Conservation (phyloP, 2,113 vertebrate species). For the Aphyosemion australe region DNA sequence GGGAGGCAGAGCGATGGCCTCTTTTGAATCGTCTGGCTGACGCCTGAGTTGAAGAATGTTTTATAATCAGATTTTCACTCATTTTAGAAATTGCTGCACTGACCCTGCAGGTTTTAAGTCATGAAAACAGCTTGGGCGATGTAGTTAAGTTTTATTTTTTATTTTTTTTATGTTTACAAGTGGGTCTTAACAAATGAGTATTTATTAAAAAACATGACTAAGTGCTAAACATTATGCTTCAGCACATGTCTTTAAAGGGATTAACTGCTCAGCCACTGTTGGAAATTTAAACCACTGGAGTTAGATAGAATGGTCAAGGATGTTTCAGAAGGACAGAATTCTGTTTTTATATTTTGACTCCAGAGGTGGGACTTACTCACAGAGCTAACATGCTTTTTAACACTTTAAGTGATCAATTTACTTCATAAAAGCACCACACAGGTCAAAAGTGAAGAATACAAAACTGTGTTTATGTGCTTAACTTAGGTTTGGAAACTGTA, state of each 20-base stretch:
- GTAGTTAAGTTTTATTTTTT: background rate
- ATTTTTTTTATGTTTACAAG: conserved; percentile 6
- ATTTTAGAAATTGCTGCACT: conserved; percentile 25
- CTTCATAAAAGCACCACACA: too few relatives aligned
- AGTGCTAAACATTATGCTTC: conserved; percentile 4
- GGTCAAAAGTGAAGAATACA: too few relatives aligned
- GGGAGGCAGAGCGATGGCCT: conserved; percentile 39
- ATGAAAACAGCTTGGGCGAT: background rate
- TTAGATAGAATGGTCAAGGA: conserved; percentile 54
- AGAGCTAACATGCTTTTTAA: background rate
- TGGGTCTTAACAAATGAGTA: background rate
- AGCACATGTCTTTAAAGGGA: conserved; percentile 10
- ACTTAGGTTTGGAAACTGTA: too few relatives aligned
- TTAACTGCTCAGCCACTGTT: conserved; percentile 16
- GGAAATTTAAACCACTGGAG: conserved; percentile 46
- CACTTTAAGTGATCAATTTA: too few relatives aligned
- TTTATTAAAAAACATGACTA: conserved; percentile 16
- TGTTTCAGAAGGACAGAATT: conserved; percentile 27
- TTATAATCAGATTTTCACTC: conserved; percentile 17
- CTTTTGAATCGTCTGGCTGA: conserved; percentile 35
- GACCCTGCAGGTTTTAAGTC: conserved; percentile 17
- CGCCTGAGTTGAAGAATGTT: conserved; percentile 30
- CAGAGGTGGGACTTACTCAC: conserved; percentile 3
- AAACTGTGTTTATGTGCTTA: background rate
- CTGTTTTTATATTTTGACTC: conserved; percentile 1